A percentile compares a stretch with the other conserved stretches of the same genome.
Conservation (phyloP, 2,888 invertebrate species). For the Agrenia bidenticulata region DNA sequence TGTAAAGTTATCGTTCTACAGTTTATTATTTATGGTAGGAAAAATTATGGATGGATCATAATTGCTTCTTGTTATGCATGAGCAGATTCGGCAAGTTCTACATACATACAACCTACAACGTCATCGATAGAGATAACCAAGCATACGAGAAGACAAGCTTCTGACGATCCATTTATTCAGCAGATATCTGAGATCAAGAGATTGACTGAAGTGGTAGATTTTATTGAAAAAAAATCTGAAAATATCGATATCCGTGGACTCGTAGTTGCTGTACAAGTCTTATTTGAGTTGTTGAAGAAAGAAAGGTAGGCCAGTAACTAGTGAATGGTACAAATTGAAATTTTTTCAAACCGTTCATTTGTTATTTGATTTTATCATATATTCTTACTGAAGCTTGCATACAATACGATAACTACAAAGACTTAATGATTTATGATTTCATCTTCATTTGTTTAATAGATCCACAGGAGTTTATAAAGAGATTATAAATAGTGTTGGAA, state of each 20-base stretch:
- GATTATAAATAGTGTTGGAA: conserved; percentile 62
- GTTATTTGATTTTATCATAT: not conserved
- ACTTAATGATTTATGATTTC: too few relatives aligned
- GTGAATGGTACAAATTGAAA: not conserved
- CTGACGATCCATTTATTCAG: conserved; percentile 23
- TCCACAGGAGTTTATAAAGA: conserved; percentile 55
- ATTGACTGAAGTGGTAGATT: conserved; percentile 14
- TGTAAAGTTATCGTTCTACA: too few relatives aligned
- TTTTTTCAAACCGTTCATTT: not conserved
- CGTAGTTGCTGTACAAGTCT: conserved; percentile 20
- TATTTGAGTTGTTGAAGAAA: conserved; percentile 29
- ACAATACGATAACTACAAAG: too few relatives aligned
- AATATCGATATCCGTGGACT: conserved; percentile 14
- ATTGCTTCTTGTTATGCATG: too few relatives aligned
- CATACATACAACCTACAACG: too few relatives aligned
- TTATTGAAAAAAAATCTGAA: conserved; percentile 24
- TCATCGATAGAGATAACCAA: too few relatives aligned
- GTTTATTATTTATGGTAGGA: too few relatives aligned
- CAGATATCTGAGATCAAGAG: conserved; percentile 13
- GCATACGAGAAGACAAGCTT: too few relatives aligned
- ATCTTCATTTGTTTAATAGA: not conserved
- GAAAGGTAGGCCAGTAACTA: conserved; percentile 28
- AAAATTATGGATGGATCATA: too few relatives aligned
- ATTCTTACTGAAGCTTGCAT: too few relatives aligned
- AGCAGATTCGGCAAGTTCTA: too few relatives aligned